Evolutionary conservation across 1,140 invertebrate species (phyloP).

Genomic region (Limonius californicus): DNA sequence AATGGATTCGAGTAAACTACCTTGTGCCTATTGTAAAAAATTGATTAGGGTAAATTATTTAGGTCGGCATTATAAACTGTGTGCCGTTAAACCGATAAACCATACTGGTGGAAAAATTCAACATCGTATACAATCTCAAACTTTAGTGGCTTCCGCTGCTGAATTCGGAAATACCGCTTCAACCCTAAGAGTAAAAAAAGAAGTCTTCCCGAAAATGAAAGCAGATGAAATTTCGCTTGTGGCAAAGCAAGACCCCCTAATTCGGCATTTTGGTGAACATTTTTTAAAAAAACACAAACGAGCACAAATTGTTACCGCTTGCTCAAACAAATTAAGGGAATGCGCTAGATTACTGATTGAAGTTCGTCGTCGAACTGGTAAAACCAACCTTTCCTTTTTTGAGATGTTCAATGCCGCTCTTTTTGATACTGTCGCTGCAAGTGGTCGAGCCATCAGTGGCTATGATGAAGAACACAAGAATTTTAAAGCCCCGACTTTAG

Average conservation of each 20-base stretch:
- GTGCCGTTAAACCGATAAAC: conserved; percentile 7
- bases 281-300: conserved; percentile 33
- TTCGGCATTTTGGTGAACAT: conserved; percentile 26
- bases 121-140: conserved; percentile 9
- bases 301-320: neutral
- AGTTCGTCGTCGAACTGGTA: conserved; percentile 12
- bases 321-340: conserved; percentile 28
- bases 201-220: conserved; percentile 28
- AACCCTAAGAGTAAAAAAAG: conserved; percentile 16
- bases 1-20: neutral
- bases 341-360: conserved; percentile 25
- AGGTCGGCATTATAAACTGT: neutral
- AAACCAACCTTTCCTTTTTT: conserved; percentile 7
- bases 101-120: neutral
- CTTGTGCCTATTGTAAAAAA: neutral
- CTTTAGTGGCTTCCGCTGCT: conserved; percentile 4
- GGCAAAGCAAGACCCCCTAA: conserved; percentile 33
- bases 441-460: conserved; percentile 27
- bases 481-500: conserved; percentile 21
- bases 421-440: conserved; percentile 28
- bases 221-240: conserved; percentile 26
- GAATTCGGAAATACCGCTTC: neutral
- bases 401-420: conserved; percentile 26
- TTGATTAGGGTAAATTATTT: neutral
- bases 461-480: conserved; percentile 19